Base-by-base conservation (phyloP, 2,797 vertebrate species). In the Gymnoscopelus microlampas region DNA sequence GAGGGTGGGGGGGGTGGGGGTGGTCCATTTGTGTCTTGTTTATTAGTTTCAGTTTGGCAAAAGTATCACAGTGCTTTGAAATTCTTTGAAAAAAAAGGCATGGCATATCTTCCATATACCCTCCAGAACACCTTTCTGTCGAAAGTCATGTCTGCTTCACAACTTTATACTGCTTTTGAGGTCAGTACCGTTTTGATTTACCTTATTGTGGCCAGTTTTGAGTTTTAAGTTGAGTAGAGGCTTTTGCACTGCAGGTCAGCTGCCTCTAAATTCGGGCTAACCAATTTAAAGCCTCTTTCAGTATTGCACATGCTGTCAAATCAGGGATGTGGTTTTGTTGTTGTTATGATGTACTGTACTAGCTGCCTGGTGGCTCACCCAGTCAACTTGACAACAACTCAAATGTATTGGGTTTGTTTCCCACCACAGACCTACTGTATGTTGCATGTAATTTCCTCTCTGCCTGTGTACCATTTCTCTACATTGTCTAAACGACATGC, bases 91-190 rank as follows among this genome's bases (percentile, higher is more conserved):
- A 9, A 54, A 65, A 73, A 57, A 70, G 65, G 57, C 71, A 26
- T n/a, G 62, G 3, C 59, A 12, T 76, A 4, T 63, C 60, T 47
- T 24, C 60, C 19, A 63, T 53, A 70, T 26, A 44, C 48, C 66
- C 59, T 14, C 49, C 51, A 26, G 12, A 5, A 57, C 19, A n/a
- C 9, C 14, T 39, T 5, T 59, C 5, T 35, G 74, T 62, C 60
- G 49, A 69, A 73, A 78, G 63, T 29, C 70, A 13, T 56, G 54
- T 26, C 10, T 11, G 54, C 47, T 71, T 65, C 77, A 74, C 78
- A 82, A 63, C 74, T 78, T 75, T 84, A 84, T 87, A 87, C 84
- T 87, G 71, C 10, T 26, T n/a, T 55, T 77, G 85, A 80, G 68
- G 81, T 85, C 77, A 53, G 74, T 68, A 3, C 70, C 61, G 60